These are phyloP conservation scores for Carlito syrichta DNA, from an alignment of 2,113 vertebrate genomes.

Conservation along the genomic window DNA sequence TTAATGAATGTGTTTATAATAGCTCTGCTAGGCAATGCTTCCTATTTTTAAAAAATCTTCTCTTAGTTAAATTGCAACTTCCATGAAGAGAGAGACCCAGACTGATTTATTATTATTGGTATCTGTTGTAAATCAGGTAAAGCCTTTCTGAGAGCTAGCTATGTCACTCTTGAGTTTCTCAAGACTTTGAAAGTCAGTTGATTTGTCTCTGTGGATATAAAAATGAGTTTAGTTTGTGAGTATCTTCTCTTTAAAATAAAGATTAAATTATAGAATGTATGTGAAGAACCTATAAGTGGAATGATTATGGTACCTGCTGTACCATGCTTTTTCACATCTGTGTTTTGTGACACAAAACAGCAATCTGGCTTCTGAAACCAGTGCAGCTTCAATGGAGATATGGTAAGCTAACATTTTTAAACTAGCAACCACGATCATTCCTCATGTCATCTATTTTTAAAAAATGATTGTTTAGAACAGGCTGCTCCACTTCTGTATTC, in stretches of 20 bases:
- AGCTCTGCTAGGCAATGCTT: neutral
- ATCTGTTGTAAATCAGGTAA: fast-evolving
- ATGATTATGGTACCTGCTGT: fast-evolving
- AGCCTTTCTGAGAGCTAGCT: neutral
- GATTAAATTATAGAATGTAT: neutral
- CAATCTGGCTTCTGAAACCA: too few relatives aligned
- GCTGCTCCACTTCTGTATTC: neutral
- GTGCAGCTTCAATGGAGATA: fast-evolving
- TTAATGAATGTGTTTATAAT: neutral
- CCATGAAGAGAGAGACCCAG: neutral
- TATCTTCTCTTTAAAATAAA: neutral
- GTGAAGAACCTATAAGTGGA: fast-evolving
- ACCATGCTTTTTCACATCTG: fast-evolving
- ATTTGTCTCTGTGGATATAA: neutral
- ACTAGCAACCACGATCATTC: neutral
- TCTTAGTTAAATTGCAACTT: neutral
- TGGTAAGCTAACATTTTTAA: neutral
- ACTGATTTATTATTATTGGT: neutral
- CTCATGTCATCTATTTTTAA: neutral
- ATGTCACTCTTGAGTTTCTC: neutral
- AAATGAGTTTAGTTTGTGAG: neutral
- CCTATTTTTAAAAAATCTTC: neutral
- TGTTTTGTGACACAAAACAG: fast-evolving
- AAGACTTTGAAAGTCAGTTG: neutral
- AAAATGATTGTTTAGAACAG: neutral